These are phyloP conservation scores for Eupleurogrammus muticus DNA, from an alignment of 2,797 vertebrate genomes.

Conservation along the genomic window DNA sequence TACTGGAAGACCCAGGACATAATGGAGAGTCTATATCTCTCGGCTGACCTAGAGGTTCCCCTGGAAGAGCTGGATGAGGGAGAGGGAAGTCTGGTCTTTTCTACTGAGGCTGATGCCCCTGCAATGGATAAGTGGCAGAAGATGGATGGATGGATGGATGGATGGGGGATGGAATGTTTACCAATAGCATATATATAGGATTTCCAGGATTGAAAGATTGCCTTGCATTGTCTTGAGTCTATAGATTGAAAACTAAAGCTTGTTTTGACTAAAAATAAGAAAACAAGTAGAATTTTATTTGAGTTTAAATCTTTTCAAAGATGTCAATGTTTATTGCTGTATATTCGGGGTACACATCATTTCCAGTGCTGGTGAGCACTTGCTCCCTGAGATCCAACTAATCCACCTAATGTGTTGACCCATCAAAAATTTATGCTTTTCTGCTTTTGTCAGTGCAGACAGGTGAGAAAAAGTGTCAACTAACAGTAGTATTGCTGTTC, in stretches of 20 bases:
- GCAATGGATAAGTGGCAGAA: too few species aligned
- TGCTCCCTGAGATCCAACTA: background rate
- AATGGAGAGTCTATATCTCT: too few species aligned
- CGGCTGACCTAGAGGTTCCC: too few species aligned
- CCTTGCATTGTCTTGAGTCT: too few species aligned
- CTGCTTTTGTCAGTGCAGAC: constrained; percentile 29
- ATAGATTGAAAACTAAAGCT: background rate
- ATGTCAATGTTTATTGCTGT: background rate
- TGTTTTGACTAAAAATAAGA: background rate
- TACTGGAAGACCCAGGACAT: too few species aligned
- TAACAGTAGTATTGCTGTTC: constrained; percentile 39
- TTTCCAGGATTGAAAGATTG: background rate
- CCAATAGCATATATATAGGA: background rate
- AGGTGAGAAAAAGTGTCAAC: constrained; percentile 20
- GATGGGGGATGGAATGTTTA: background rate
- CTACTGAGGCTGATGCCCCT: too few species aligned
- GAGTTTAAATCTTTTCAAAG: background rate
- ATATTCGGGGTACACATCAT: background rate
- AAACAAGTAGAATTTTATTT: background rate
- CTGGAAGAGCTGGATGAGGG: too few species aligned
- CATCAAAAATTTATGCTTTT: constrained; percentile 30
- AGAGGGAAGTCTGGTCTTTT: too few species aligned
- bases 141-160: too few species aligned
- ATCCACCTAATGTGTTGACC: constrained; percentile 18
- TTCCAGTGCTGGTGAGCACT: constrained; percentile 4